phyloP scores from a whole-genome alignment of 2,113 vertebrate genomes.

The Silurus asotus region DNA sequence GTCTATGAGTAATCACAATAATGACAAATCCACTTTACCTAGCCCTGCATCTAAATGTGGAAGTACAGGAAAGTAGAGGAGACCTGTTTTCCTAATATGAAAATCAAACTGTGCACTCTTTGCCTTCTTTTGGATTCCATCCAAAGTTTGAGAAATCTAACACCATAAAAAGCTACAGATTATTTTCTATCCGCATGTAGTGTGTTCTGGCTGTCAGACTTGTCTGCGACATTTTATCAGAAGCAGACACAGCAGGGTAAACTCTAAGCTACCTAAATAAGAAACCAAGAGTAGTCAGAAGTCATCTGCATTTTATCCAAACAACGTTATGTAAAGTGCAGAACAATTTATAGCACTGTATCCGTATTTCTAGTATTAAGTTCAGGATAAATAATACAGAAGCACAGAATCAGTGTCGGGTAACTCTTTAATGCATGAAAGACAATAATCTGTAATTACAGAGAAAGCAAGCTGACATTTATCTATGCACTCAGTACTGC shows the following conservation, averaged over 20 bases:
- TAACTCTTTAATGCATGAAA: conserved; percentile 36
- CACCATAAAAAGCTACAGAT: conserved; percentile 23
- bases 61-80: background rate
- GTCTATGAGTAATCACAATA: background rate
- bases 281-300: background rate
- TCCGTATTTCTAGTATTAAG: conserved; percentile 11
- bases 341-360: background rate
- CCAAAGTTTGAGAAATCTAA: background rate
- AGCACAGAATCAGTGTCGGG: conserved; percentile 4
- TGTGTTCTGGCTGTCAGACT: conserved; percentile 11
- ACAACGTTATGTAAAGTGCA: background rate
- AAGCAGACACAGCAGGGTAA: background rate
- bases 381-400: conserved; percentile 25
- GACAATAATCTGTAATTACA: conserved; percentile 40
- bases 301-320: background rate
- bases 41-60: conserved; percentile 4
- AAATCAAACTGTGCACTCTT: conserved; percentile 12
- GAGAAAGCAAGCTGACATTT: conserved; percentile 42
- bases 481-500: conserved; percentile 29
- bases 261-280: conserved; percentile 2
- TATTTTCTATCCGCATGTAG: conserved; percentile 19
- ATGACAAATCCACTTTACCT: background rate
- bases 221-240: conserved; percentile 16
- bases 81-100: conserved; percentile 1
- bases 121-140: background rate